Percentiles rank a stretch among this genome's conserved stretches.
Evolutionary conservation across 2,888 invertebrate genomes (phyloP).

Genomic region (Aplocera efformata): DNA sequence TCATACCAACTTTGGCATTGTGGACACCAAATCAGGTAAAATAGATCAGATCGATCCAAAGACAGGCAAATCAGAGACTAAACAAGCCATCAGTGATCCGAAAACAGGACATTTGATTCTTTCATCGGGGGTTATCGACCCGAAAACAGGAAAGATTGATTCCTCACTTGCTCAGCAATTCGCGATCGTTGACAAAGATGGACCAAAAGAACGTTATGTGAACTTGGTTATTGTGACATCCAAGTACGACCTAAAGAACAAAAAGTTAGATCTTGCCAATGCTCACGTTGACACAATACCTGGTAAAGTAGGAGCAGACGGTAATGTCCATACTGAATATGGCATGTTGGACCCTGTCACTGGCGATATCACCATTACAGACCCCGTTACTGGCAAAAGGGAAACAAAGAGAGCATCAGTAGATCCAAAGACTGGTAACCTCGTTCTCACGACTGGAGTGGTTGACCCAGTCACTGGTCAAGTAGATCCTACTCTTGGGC

Average conservation of each 20-base stretch:
- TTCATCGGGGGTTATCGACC: constrained; percentile 77
- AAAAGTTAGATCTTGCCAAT: constrained; percentile 66
- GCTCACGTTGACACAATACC: constrained; percentile 56
- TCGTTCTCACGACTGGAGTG: constrained; percentile 74
- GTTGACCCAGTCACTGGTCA: constrained; percentile 76
- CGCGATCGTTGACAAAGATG: constrained; percentile 61
- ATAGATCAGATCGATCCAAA: constrained; percentile 77
- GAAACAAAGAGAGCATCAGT: constrained; percentile 81
- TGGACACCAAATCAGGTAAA: constrained; percentile 80
- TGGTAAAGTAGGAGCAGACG: constrained; percentile 54
- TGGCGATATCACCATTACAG: constrained; percentile 75
- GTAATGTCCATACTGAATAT: constrained; percentile 77
- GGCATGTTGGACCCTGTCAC: constrained; percentile 77
- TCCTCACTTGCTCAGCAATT: constrained; percentile 75
- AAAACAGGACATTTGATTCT: constrained; percentile 71
- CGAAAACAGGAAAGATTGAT: constrained; percentile 77
- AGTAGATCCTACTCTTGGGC: constrained; percentile 75
- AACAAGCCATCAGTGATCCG: constrained; percentile 79
- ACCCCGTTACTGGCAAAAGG: constrained; percentile 80
- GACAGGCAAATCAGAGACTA: constrained; percentile 79
- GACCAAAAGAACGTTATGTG: constrained; percentile 58
- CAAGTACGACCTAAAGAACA: constrained; percentile 74
- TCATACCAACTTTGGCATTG: constrained; percentile 77
- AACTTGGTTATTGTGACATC: constrained; percentile 74
- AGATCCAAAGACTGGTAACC: constrained; percentile 81